A percentile compares a stretch with the other conserved stretches of the same genome.
These are phyloP conservation scores for Hydrotaea diabolus DNA, from an alignment of 2,888 invertebrate genomes.

Conservation along the genomic window DNA sequence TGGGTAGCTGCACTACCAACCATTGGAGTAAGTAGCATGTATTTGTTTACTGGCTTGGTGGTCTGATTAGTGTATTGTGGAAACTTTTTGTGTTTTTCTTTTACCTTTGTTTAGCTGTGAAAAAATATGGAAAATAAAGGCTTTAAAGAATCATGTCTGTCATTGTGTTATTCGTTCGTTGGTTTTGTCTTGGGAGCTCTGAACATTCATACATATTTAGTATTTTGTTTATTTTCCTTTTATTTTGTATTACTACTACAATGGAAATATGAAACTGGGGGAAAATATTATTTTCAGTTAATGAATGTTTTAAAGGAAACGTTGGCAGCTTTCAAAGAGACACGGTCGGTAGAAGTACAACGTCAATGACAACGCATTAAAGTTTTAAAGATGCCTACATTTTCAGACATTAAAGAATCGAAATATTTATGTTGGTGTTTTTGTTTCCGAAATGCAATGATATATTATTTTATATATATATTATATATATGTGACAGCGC, in stretches of 20 bases:
- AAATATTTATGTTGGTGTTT: too few relatives aligned
- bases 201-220: slow-evolving; percentile 23
- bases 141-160: slow-evolving; percentile 40
- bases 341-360: neutral
- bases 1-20: too few relatives aligned
- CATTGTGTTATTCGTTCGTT: slow-evolving; percentile 49
- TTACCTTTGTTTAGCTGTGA: slow-evolving; percentile 33
- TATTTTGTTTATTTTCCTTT: slow-evolving; percentile 17
- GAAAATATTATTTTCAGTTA: slow-evolving; percentile 61
- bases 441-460: too few relatives aligned
- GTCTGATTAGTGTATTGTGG: slow-evolving; percentile 23
- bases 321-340: neutral
- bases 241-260: slow-evolving; percentile 15
- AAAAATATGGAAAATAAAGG: slow-evolving; percentile 18
- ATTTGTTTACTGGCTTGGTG: slow-evolving; percentile 15
- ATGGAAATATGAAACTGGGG: slow-evolving; percentile 52
- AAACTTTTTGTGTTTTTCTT: slow-evolving; percentile 40
- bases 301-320: slow-evolving; percentile 33
- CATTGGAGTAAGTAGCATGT: neutral
- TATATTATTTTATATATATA: too few relatives aligned
- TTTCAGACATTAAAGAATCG: too few relatives aligned
- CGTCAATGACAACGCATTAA: neutral
- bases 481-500: too few relatives aligned
- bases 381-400: too few relatives aligned
- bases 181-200: slow-evolving; percentile 11